Percentiles rank a stretch among this genome's conserved stretches.
Evolutionary conservation across 1,140 invertebrate genomes (phyloP).

Genomic region (Steinernema feltiae): DNA sequence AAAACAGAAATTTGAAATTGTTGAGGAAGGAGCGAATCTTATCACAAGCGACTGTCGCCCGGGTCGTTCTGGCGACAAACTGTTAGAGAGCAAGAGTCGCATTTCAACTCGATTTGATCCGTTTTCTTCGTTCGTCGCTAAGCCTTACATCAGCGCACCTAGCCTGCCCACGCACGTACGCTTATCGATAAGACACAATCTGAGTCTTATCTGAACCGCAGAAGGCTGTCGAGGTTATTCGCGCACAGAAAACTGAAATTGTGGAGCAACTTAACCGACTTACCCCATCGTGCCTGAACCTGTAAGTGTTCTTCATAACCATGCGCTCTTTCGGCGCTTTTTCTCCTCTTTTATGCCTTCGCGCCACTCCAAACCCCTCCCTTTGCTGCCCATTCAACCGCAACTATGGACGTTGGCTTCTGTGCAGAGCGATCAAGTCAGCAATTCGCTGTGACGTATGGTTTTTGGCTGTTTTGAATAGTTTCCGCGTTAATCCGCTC

Average conservation of each 20-base stretch:
- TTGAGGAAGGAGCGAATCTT: no score
- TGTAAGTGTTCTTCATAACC: neutral
- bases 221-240: no score
- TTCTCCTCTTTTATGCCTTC: neutral
- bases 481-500: neutral
- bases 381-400: neutral
- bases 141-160: no score
- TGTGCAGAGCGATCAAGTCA: no score
- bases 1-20: no score
- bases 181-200: neutral
- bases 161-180: no score
- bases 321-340: neutral
- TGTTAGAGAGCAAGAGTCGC: no score
- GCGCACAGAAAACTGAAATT: neutral
- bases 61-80: no score
- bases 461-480: slow-evolving; percentile 6
- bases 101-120: no score
- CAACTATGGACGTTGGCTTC: neutral
- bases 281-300: neutral
- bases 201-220: no score
- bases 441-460: neutral
- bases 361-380: neutral
- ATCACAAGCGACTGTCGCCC: no score
- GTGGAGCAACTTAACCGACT: neutral
- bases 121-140: no score